These are phyloP conservation scores for Sigmodon hispidus DNA, from an alignment of 2,113 vertebrate species.

Conservation along the genomic window DNA sequence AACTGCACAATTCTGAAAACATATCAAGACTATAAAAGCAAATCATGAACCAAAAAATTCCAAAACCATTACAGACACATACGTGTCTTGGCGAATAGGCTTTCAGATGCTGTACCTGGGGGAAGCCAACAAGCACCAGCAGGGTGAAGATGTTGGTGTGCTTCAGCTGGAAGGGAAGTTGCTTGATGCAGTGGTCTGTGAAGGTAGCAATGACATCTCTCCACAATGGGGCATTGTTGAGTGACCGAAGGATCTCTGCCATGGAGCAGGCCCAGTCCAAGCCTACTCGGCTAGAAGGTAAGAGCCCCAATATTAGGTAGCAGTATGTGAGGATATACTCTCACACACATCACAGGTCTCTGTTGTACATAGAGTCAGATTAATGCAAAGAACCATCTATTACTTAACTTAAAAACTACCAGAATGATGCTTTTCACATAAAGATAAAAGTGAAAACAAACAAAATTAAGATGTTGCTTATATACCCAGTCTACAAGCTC, in stretches of 20 bases:
- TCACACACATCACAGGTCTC: neutral
- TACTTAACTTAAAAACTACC: neutral
- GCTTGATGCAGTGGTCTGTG: slow-evolving; percentile 94
- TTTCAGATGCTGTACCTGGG: slow-evolving; percentile 89
- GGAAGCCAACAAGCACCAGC: slow-evolving; percentile 96
- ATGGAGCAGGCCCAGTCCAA: slow-evolving; percentile 98
- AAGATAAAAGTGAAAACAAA: neutral
- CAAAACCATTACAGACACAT: neutral
- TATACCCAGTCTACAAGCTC: slow-evolving; percentile 15
- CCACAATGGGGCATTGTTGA: slow-evolving; percentile 93
- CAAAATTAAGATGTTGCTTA: neutral
- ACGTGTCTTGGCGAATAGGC: neutral
- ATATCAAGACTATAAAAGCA: neutral
- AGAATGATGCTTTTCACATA: slow-evolving; percentile 50
- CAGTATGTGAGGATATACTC: neutral
- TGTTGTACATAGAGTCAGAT: neutral
- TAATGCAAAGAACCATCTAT: neutral
- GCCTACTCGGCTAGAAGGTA: slow-evolving; percentile 91
- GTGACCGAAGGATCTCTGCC: slow-evolving; percentile 93
- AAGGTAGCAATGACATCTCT: slow-evolving; percentile 90
- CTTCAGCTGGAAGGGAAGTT: slow-evolving; percentile 94
- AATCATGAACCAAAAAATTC: neutral
- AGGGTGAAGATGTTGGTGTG: slow-evolving; percentile 98
- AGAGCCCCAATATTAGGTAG: slow-evolving; percentile 36
- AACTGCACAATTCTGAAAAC: slow-evolving; percentile 30